Base-by-base conservation (phyloP, 2,797 vertebrate genomes). In the Uromys caudimaculatus region DNA sequence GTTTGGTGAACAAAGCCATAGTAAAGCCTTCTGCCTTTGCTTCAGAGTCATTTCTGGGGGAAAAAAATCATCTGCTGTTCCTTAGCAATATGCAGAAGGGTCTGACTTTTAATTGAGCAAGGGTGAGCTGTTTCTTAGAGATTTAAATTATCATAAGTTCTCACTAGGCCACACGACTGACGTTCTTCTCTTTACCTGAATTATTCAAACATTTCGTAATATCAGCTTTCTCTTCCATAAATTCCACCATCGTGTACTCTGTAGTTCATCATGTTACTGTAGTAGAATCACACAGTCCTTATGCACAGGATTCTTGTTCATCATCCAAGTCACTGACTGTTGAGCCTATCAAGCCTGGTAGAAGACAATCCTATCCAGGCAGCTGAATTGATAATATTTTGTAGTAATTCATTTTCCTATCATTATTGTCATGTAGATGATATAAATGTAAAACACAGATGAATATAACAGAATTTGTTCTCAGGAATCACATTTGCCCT, bases 41-140 rank as follows among this genome's bases (percentile, higher is more conserved):
- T 60, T 93, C 75, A 85, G 38, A 90, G 64, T 64, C 89, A 88
- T 91, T 97, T 97, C 90, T 94, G 90, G 94, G 29, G 11, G 1
- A 0, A 96, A 94, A 78, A 97, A 96, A 93, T 91, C 60, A 94
- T 97, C 91, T 98, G 92, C 89, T 81, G 13, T 38, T 95, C 69
- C 73, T 96, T 93, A 96, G 41, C 79, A 93, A 50, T 94, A 32
- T 95, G 76, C 77, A 88, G 86, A 93, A 87, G 60, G 94, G 10
- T 52, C 86, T 93, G 60, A 76, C 97, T 83, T 94, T 76, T 96
- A 95, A 78, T 8, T 96, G 58, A 90, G 35, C 67, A 78, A 41
- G 7, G 81, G 29, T 27, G 47, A 97, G 86, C 52, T 50, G 2
- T 71, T 73, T 21, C 76, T 23, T 23, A 93, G 92, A 97, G 76